phyloP scores from a whole-genome alignment of 2,888 invertebrate genomes.

The Conus canariensis region DNA sequence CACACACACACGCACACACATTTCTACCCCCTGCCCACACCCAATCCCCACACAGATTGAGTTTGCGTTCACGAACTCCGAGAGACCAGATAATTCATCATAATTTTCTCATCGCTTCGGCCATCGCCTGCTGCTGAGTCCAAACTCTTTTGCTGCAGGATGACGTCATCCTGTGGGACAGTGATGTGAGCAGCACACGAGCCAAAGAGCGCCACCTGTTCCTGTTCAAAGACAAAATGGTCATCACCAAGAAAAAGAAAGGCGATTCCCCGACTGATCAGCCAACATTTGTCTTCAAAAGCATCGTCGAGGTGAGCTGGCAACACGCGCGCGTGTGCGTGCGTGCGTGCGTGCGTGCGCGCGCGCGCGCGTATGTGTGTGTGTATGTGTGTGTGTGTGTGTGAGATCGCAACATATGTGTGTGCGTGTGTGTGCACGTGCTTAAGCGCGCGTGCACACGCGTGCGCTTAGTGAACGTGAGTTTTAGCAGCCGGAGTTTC shows the following conservation, averaged over 20 bases:
- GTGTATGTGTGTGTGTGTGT: neutral
- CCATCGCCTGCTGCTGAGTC: no score
- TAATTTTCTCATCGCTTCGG: no score
- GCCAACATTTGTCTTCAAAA: constrained; percentile 72
- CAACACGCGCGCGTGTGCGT: neutral
- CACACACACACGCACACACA: constrained; percentile 3
- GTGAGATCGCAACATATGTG: neutral
- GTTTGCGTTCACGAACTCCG: no score
- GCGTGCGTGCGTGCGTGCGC: neutral
- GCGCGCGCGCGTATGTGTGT: neutral
- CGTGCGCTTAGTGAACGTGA: no score
- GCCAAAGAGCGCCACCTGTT: constrained; percentile 77
- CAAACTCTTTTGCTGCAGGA: constrained; percentile 67
- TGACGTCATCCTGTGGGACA: constrained; percentile 76
- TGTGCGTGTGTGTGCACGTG: neutral
- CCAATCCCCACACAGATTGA: no score
- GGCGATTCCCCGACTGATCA: constrained; percentile 65
- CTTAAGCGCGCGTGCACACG: neutral
- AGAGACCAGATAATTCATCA: neutral
- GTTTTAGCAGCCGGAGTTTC: no score
- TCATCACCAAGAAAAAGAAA: constrained; percentile 70
- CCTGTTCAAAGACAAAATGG: constrained; percentile 74
- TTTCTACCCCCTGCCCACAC: no score
- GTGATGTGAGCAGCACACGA: constrained; percentile 70
- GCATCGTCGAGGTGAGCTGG: constrained; percentile 73